These are phyloP conservation scores for Brotogeris chrysoptera DNA, from an alignment of 2,797 vertebrate species.

Conservation along the genomic window DNA sequence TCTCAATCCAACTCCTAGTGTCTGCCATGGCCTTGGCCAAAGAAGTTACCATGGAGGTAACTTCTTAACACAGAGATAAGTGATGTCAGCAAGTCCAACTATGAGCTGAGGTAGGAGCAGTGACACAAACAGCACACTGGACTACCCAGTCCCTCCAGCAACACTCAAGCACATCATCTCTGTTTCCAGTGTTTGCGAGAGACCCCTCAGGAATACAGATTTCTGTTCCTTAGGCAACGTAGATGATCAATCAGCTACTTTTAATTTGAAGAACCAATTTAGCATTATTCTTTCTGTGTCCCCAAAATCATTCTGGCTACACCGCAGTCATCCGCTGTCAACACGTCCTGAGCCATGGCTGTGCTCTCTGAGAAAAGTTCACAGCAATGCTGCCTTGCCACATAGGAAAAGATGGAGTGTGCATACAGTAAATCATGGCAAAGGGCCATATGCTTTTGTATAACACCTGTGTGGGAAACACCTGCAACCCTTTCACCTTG, in stretches of 20 bases:
- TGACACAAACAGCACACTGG: rapidly evolving
- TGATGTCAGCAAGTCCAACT: not conserved
- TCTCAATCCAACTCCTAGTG: not conserved
- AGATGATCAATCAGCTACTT: not conserved
- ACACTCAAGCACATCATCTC: not conserved
- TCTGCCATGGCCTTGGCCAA: not conserved
- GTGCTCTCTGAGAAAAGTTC: not conserved
- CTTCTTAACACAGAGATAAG: not conserved
- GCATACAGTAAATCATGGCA: not conserved
- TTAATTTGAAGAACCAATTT: not conserved
- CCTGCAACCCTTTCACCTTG: conserved; percentile 50
- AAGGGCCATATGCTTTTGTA: conserved; percentile 8
- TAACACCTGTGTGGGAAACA: conserved; percentile 33
- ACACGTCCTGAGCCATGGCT: rapidly evolving
- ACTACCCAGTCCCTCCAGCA: not conserved
- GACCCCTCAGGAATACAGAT: rapidly evolving
- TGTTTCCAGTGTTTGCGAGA: not conserved
- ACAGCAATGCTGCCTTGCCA: not conserved
- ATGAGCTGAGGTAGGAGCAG: not conserved
- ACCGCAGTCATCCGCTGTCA: not conserved
- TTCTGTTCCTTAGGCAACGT: not conserved
- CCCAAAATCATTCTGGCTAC: not conserved
- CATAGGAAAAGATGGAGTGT: not conserved
- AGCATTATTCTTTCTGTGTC: not conserved
- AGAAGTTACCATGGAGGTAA: not conserved